phyloP scores from a whole-genome alignment of 1,140 invertebrate species.

The Trichonephila inaurata region DNA sequence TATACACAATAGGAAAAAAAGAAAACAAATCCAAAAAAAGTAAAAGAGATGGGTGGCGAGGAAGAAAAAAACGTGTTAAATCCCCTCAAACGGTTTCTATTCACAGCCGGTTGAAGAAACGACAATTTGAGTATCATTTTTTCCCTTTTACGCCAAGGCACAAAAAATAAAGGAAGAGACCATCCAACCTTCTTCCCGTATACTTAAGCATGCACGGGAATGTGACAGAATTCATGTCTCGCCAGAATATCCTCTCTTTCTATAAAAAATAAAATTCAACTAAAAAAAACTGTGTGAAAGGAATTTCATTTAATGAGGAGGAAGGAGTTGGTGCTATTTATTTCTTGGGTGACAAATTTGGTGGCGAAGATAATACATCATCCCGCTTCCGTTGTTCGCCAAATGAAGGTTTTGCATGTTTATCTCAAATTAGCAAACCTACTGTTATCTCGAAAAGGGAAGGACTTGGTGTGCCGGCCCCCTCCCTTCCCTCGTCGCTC shows the following conservation, averaged over 20 bases:
- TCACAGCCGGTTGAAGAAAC: slow-evolving; percentile 47
- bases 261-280: not conserved
- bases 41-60: not conserved
- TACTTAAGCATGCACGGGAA: slow-evolving; percentile 48
- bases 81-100: slow-evolving; percentile 50
- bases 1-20: not conserved
- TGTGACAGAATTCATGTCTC: slow-evolving; percentile 34
- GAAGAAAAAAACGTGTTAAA: slow-evolving; percentile 31
- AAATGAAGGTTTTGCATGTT: slow-evolving; percentile 77
- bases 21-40: not conserved
- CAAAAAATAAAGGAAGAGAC: not conserved
- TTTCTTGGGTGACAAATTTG: slow-evolving; percentile 68
- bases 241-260: not conserved
- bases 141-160: slow-evolving; percentile 21
- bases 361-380: slow-evolving; percentile 71
- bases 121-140: slow-evolving; percentile 55
- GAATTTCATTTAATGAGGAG: slow-evolving; percentile 66
- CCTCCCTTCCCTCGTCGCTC: slow-evolving; percentile 39
- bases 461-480: not conserved
- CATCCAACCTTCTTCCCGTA: not conserved
- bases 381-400: slow-evolving; percentile 55
- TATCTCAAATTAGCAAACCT: slow-evolving; percentile 75
- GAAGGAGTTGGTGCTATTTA: slow-evolving; percentile 64
- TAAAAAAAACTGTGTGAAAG: slow-evolving; percentile 1
- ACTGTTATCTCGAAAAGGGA: slow-evolving; percentile 72